Evolutionary conservation across 2,797 vertebrate genomes (phyloP).

Genomic region (Anableps anableps): DNA sequence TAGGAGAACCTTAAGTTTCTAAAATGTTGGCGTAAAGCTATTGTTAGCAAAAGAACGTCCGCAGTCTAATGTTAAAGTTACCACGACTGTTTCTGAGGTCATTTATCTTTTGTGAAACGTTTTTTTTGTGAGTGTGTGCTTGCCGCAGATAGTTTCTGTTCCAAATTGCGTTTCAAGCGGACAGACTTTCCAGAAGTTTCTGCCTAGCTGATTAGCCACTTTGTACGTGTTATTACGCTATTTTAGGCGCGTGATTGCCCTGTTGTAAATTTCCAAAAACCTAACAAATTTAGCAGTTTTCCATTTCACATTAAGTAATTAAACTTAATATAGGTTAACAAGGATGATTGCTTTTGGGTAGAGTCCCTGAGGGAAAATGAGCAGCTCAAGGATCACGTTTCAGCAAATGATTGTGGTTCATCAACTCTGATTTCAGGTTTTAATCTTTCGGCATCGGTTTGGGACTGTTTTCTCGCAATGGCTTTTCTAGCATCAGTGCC

Average conservation of each 20-base stretch:
- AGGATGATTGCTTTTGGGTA: background rate
- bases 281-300: background rate
- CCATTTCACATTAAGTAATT: background rate
- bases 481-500: background rate
- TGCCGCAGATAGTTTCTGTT: background rate
- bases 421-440: background rate
- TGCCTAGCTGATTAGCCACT: background rate
- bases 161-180: background rate
- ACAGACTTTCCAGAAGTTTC: constrained; percentile 53
- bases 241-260: background rate
- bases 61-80: constrained; percentile 23
- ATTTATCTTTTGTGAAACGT: constrained; percentile 16
- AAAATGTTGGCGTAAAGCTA: background rate
- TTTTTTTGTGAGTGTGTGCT: background rate
- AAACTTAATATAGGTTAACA: background rate
- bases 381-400: background rate
- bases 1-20: background rate
- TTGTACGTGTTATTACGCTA: background rate
- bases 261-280: constrained; percentile 10
- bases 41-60: background rate
- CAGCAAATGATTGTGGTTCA: background rate
- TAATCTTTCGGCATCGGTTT: background rate
- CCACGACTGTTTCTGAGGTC: constrained; percentile 24
- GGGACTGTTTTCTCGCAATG: background rate
- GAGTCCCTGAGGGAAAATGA: background rate